Percentiles rank a stretch among this genome's conserved stretches.
phyloP scores from a whole-genome alignment of 2,797 vertebrate genomes.

The Strix occidentalis region DNA sequence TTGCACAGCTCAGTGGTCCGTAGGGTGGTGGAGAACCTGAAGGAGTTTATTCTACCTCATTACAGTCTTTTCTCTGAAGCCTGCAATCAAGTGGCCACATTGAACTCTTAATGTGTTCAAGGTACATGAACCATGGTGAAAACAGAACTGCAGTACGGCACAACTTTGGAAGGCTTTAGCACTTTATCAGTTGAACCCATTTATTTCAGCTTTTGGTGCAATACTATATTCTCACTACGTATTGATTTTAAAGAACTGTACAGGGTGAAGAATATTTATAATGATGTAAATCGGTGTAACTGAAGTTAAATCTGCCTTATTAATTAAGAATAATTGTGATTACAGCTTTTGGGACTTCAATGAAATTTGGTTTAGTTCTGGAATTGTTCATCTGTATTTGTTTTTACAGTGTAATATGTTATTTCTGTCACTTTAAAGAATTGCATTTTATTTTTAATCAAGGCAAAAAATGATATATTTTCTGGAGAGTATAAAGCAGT shows the following conservation, averaged over 20 bases:
- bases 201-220: conserved; percentile 40
- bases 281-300: neutral
- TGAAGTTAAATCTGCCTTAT: conserved; percentile 3
- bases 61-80: neutral
- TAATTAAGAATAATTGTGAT: neutral
- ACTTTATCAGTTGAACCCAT: conserved; percentile 45
- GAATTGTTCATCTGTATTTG: neutral
- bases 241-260: neutral
- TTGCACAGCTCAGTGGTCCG: neutral
- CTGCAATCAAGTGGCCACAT: neutral
- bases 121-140: neutral
- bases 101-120: neutral
- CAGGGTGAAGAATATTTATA: conserved; percentile 15
- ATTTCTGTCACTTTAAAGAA: neutral
- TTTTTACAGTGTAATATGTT: neutral
- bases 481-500: neutral
- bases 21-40: neutral
- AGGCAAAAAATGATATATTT: neutral
- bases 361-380: neutral
- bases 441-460: neutral
- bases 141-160: neutral
- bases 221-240: conserved; percentile 3
- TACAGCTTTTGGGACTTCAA: neutral
- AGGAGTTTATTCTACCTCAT: conserved; percentile 69
- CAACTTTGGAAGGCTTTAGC: conserved; percentile 26